Evolutionary conservation across 2,888 invertebrate species (phyloP).

Genomic region (Dinocampus coccinellae): DNA sequence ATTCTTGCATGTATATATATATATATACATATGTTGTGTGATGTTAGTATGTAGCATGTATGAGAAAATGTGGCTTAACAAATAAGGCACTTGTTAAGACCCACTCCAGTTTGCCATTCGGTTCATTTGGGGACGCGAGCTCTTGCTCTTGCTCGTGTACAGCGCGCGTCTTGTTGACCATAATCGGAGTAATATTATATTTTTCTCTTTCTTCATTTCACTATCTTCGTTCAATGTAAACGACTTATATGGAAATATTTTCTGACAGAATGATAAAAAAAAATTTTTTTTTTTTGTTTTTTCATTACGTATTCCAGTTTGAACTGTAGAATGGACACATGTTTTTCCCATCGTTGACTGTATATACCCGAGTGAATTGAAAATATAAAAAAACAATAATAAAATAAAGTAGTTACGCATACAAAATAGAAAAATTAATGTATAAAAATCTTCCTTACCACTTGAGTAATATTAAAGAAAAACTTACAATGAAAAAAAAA

Average conservation of each 20-base stretch:
- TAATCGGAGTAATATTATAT: conserved; percentile 42
- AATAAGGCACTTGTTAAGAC: conserved; percentile 63
- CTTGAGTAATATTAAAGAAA: too few species aligned
- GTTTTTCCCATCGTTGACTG: neutral
- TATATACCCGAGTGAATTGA: neutral
- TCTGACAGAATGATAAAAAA: neutral
- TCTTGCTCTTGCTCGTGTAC: conserved; percentile 24
- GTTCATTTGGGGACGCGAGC: conserved; percentile 39
- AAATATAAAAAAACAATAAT: too few species aligned
- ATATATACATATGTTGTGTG: conserved; percentile 45
- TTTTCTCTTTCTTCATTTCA: conserved; percentile 31
- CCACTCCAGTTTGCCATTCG: conserved; percentile 37
- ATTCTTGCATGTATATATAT: neutral
- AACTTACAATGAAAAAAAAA: too few species aligned
- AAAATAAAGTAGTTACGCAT: too few species aligned
- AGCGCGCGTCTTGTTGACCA: conserved; percentile 38
- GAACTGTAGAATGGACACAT: neutral
- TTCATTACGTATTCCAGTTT: neutral
- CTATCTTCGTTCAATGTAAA: conserved; percentile 34
- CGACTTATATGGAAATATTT: conserved; percentile 27
- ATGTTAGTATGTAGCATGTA: conserved; percentile 41
- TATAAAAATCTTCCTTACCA: too few species aligned
- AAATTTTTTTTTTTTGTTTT: neutral
- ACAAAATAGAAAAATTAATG: too few species aligned
- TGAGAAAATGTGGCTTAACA: conserved; percentile 52